Evolutionary conservation across 2,797 vertebrate genomes (phyloP), one percentile per base, ranked within the genome.

Genomic region (Silurus aristotelis): DNA sequence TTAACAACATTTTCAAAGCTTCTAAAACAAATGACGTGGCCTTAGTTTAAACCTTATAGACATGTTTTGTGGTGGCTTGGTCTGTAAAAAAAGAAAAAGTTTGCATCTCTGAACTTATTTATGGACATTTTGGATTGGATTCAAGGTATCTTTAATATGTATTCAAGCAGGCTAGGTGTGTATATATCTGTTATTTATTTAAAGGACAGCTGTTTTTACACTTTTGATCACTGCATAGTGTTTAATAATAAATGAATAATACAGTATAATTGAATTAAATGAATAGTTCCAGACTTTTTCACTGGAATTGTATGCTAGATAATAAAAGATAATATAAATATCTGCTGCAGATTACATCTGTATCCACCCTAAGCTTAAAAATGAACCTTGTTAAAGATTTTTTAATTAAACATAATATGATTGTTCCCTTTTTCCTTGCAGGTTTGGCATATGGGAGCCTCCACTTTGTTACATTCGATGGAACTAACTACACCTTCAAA

Each of bases 391-490:
- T 72, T 52, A 52, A 52, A 73, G 22, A 22, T 52, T 52, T 72
- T 72, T 22, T 4, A 61, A 19, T 20, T 10, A 10, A 19, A 38
- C n/a, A 38, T 64, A 48, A 12, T 66, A 64, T 19, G 22, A 46
- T 43, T 72, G 5, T 61, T 14, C 22, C 15, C 58, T 60, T 58
- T 52, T 52, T 52, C 48, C 48, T 52, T 83, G 15, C 92, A 96
- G 96, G 94, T 0, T 93, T 95, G 91, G 93, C 94, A 48, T 96
- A 93, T 12, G 96, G 96, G 48, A 93, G 94, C 85, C 93, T 96
- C 73, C 95, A 96, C 87, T 94, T 96, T 91, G 91, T 94, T 87
- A 96, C 95, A 80, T 96, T 96, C 10, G 95, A 96, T 55, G 96
- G 95, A 61, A 91, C 91, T 0, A 91, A 94, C 83, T 96, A 95